A percentile compares a stretch with the other conserved stretches of the same genome.
Conservation (phyloP, 2,797 vertebrate species). For the Anabacerthia variegaticeps region DNA sequence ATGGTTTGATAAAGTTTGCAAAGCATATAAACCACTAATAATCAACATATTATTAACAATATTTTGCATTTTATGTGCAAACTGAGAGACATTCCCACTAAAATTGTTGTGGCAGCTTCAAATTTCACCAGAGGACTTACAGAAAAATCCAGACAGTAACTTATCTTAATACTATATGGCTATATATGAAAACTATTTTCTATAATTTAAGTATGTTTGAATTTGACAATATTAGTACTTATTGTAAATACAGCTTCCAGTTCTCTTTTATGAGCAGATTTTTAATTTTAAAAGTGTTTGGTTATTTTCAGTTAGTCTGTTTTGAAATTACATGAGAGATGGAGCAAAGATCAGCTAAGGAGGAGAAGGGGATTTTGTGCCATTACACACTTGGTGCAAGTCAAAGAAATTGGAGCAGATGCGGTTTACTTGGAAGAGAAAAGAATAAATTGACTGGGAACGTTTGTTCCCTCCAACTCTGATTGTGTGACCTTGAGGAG, state of each 20-base stretch:
- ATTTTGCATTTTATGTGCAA: not conserved
- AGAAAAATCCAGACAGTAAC: not conserved
- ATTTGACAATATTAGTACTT: not conserved
- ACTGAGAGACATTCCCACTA: not conserved
- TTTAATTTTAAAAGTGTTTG: not conserved
- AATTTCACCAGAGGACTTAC: not conserved
- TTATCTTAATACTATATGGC: not conserved
- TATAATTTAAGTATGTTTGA: not conserved
- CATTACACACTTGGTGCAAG: not conserved
- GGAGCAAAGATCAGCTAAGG: not conserved
- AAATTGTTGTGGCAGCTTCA: not conserved
- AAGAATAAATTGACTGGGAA: not conserved
- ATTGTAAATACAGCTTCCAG: not conserved
- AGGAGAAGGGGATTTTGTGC: not conserved
- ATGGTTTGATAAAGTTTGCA: not conserved
- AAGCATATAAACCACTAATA: not conserved
- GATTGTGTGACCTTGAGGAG: not conserved
- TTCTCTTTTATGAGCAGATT: not conserved
- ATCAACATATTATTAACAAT: not conserved
- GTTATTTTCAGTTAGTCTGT: not conserved
- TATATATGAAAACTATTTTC: not conserved
- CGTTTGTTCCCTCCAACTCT: not conserved
- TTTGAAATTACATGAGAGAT: not conserved
- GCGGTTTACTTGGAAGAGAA: not conserved
- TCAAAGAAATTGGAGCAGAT: not conserved